Conservation (phyloP, 2,888 invertebrate species). For the Magallana nippona region DNA sequence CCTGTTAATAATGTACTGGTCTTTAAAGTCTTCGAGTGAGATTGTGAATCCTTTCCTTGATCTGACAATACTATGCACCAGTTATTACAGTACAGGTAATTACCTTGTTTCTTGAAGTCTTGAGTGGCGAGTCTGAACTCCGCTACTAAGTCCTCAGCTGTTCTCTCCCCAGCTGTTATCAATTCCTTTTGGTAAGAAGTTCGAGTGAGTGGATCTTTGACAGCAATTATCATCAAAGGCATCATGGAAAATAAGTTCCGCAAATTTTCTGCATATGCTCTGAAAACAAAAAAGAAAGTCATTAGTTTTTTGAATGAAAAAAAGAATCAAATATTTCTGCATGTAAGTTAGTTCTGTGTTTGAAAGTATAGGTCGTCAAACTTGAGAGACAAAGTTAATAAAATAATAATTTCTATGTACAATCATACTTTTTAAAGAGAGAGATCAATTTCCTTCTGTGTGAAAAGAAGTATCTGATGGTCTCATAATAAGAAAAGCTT, state of each 20-base stretch:
- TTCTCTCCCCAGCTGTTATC: slow-evolving; percentile 94
- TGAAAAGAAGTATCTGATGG: not conserved
- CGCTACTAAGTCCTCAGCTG: slow-evolving; percentile 92
- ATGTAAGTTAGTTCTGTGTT: too few relatives aligned
- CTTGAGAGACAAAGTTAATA: too few relatives aligned
- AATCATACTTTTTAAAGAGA: too few relatives aligned
- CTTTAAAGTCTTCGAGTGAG: too few relatives aligned
- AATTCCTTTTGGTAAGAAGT: slow-evolving; percentile 95
- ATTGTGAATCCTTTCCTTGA: too few relatives aligned
- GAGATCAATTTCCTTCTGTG: too few relatives aligned
- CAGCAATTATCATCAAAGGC: slow-evolving; percentile 95
- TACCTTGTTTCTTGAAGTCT: slow-evolving; percentile 92
- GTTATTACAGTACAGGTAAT: too few relatives aligned
- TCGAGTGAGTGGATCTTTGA: slow-evolving; percentile 88
- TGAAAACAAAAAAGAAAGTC: slow-evolving; percentile 79
- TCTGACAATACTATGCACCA: too few relatives aligned
- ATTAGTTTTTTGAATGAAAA: not conserved
- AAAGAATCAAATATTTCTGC: not conserved
- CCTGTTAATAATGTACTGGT: too few relatives aligned
- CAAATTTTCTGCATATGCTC: slow-evolving; percentile 95
- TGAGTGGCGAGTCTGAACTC: slow-evolving; percentile 95
- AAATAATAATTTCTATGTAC: too few relatives aligned
- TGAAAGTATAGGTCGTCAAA: too few relatives aligned
- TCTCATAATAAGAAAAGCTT: not conserved
- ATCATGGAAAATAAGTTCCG: slow-evolving; percentile 83